Percentiles rank a stretch among this genome's conserved stretches.
Evolutionary conservation across 2,888 invertebrate species (phyloP).

Genomic region (Labia minor): DNA sequence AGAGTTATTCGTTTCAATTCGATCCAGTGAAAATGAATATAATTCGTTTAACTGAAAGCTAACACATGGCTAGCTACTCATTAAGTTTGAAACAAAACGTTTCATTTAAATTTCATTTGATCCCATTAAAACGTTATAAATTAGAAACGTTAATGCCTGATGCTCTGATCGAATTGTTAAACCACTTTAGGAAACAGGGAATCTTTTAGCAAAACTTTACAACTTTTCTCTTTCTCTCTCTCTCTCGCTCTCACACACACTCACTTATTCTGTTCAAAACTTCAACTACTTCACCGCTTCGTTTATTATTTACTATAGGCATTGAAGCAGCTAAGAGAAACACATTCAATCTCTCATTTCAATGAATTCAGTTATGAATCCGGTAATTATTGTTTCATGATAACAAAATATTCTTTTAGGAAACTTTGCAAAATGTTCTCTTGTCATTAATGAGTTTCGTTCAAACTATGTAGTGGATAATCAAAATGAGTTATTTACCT

Average conservation of each 20-base stretch:
- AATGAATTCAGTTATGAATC: background rate
- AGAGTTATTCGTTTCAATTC: no score
- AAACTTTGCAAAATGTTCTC: background rate
- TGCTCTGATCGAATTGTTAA: slow-evolving; percentile 6
- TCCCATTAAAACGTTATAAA: slow-evolving; percentile 1
- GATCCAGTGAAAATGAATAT: background rate
- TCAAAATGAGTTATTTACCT: no score
- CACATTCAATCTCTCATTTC: slow-evolving; percentile 1
- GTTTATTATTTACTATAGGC: slow-evolving; percentile 4
- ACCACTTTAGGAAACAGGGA: slow-evolving; percentile 1
- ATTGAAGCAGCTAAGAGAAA: slow-evolving; percentile 13
- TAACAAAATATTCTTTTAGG: background rate
- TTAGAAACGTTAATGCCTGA: slow-evolving; percentile 1
- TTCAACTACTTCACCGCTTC: slow-evolving; percentile 1
- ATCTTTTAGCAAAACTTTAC: slow-evolving; percentile 7
- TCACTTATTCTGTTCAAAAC: background rate
- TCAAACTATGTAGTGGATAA: no score
- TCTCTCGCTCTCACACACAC: background rate
- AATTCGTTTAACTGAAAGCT: background rate
- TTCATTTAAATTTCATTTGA: background rate
- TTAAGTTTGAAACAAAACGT: slow-evolving; percentile 13
- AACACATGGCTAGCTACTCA: background rate
- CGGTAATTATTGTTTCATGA: slow-evolving; percentile 3
- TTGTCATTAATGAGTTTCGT: background rate
- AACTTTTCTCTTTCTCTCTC: background rate